These are phyloP conservation scores for Ascidia mentula DNA, from an alignment of 23 tunicate genomes.

Conservation along the genomic window DNA sequence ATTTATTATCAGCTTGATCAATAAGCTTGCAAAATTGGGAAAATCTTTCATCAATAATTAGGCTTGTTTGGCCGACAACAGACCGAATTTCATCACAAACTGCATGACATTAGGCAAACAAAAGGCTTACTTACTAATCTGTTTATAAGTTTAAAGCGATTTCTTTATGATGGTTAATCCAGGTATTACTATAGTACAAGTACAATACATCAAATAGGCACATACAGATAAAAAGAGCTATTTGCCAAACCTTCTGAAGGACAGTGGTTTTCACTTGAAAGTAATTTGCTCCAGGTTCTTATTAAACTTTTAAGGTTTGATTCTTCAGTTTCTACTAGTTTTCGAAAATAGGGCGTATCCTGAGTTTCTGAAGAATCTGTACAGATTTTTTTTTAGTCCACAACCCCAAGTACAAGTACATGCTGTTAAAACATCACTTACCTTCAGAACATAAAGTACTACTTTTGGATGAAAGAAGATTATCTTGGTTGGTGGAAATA, in stretches of 20 bases:
- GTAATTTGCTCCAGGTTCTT: constrained; percentile 29
- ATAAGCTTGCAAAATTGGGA: constrained; percentile 57
- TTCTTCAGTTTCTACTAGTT: constrained; percentile 27
- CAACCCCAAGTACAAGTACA: background rate
- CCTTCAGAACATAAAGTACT: background rate
- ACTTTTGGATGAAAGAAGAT: background rate
- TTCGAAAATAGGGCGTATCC: constrained; percentile 30
- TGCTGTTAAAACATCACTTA: background rate
- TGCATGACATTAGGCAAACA: constrained; percentile 17
- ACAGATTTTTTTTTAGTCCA: background rate
- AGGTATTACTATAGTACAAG: too few species aligned
- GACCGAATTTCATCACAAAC: constrained; percentile 88
- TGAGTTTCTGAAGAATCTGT: background rate
- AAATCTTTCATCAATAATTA: constrained; percentile 78
- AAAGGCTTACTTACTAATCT: too few species aligned
- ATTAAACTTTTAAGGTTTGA: constrained; percentile 19
- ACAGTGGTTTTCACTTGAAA: constrained; percentile 9
- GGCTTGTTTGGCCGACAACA: constrained; percentile 74
- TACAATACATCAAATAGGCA: background rate
- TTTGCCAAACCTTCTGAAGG: constrained; percentile 38
- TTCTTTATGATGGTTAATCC: background rate
- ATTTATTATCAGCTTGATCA: constrained; percentile 52
- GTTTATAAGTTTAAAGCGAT: background rate
- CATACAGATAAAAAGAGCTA: background rate
- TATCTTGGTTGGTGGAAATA: too few species aligned